These are phyloP conservation scores for Melanostoma mellinum DNA, from an alignment of 2,888 invertebrate genomes.

Conservation along the genomic window DNA sequence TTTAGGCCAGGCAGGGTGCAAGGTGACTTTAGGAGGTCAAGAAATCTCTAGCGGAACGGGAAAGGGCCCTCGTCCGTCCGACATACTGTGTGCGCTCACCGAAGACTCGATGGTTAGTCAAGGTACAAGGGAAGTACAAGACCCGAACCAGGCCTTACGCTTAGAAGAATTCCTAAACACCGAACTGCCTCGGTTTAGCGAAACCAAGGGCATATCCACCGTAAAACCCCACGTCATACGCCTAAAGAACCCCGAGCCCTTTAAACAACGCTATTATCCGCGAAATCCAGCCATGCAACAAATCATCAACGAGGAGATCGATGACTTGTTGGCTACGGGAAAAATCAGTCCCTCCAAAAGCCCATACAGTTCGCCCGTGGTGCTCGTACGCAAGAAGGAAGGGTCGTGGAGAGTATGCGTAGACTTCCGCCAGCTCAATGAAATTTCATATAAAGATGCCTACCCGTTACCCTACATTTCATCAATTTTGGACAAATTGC, in stretches of 20 bases:
- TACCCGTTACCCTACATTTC: not conserved
- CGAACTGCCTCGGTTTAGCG: no score
- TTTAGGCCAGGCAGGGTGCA: no score
- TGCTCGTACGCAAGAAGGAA: conserved; percentile 16
- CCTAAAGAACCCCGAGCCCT: not conserved
- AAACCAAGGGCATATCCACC: no score
- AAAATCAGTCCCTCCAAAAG: conserved; percentile 14
- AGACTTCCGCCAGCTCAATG: conserved; percentile 5
- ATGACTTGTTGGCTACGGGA: not conserved
- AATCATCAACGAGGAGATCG: conserved; percentile 2
- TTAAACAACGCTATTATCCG: conserved; percentile 11
- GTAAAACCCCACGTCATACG: not conserved
- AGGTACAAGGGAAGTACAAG: no score
- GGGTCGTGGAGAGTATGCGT: conserved; percentile 55
- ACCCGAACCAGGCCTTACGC: no score
- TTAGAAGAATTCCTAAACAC: no score
- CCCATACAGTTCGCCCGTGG: conserved; percentile 11
- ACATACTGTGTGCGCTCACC: no score
- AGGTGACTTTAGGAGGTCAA: no score
- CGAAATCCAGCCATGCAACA: conserved; percentile 24
- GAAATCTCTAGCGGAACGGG: no score
- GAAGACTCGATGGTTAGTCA: no score
- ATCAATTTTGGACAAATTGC: not conserved
- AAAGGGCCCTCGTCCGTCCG: no score
- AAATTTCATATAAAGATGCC: not conserved